These are phyloP conservation scores for Gnathonemus echidnorhynchus DNA, from an alignment of 2,113 vertebrate genomes.

Conservation along the genomic window DNA sequence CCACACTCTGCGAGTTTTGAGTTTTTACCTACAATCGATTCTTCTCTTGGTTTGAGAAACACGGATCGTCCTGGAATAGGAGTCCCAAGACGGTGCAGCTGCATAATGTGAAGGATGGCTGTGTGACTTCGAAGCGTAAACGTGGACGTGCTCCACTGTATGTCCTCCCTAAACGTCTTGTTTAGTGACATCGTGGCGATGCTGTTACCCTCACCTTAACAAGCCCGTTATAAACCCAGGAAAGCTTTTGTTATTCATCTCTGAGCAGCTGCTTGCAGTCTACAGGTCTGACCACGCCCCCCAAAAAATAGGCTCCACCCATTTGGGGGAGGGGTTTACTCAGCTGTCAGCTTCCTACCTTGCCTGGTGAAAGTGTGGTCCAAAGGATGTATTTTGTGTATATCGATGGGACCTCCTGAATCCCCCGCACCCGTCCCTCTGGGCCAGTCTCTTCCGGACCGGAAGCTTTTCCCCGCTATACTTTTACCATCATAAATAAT, in stretches of 20 bases:
- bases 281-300: neutral
- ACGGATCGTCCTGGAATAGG: neutral
- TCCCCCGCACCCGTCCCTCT: neutral
- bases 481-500: neutral
- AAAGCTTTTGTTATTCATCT: neutral
- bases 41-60: neutral
- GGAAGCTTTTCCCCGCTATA: neutral
- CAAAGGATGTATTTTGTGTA: neutral
- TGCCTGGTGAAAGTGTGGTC: neutral
- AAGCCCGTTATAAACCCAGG: neutral
- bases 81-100: neutral
- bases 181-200: neutral
- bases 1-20: neutral
- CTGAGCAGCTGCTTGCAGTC: neutral
- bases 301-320: neutral
- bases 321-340: neutral
- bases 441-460: neutral
- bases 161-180: neutral
- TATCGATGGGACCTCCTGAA: neutral
- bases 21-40: neutral
- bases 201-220: neutral
- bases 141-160: neutral
- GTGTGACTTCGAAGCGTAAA: neutral
- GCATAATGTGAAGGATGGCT: neutral
- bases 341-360: neutral